Percentiles rank a stretch among this genome's conserved stretches.
These are phyloP conservation scores for Lanistes nyassanus DNA, from an alignment of 1,140 invertebrate genomes.

Conservation along the genomic window DNA sequence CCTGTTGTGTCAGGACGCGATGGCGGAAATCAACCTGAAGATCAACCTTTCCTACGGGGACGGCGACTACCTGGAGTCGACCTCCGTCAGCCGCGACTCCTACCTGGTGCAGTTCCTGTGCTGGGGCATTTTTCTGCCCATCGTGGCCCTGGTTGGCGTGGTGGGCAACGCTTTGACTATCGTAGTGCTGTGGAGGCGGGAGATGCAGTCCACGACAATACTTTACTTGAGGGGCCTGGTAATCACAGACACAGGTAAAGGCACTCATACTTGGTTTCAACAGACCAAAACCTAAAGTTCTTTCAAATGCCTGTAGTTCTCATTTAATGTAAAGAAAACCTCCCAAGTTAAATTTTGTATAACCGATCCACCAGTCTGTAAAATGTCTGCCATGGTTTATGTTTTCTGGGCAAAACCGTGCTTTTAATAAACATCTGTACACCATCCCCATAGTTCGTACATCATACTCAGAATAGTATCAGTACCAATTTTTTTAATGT, in stretches of 20 bases:
- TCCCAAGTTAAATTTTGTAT: not conserved
- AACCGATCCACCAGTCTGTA: not conserved
- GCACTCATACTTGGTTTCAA: not conserved
- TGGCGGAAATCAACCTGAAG: constrained; percentile 51
- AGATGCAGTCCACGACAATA: constrained; percentile 62
- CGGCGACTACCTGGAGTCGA: constrained; percentile 32
- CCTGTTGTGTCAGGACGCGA: not conserved
- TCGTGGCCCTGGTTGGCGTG: constrained; percentile 52
- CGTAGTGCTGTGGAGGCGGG: constrained; percentile 58
- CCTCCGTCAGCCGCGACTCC: constrained; percentile 27
- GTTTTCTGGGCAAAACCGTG: not conserved
- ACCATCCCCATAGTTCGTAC: not conserved
- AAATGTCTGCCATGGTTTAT: not conserved
- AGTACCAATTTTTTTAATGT: not conserved
- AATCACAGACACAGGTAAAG: constrained; percentile 54
- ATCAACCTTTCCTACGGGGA: constrained; percentile 54
- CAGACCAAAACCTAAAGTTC: no score
- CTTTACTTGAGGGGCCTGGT: constrained; percentile 59
- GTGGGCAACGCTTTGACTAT: constrained; percentile 65
- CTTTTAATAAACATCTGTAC: not conserved
- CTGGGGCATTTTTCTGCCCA: constrained; percentile 56
- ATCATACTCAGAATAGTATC: no score
- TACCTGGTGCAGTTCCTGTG: constrained; percentile 52
- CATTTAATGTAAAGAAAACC: not conserved
- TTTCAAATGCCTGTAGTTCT: not conserved